These are phyloP conservation scores for Amia ocellicauda DNA, from an alignment of 2,113 vertebrate species.

Conservation along the genomic window DNA sequence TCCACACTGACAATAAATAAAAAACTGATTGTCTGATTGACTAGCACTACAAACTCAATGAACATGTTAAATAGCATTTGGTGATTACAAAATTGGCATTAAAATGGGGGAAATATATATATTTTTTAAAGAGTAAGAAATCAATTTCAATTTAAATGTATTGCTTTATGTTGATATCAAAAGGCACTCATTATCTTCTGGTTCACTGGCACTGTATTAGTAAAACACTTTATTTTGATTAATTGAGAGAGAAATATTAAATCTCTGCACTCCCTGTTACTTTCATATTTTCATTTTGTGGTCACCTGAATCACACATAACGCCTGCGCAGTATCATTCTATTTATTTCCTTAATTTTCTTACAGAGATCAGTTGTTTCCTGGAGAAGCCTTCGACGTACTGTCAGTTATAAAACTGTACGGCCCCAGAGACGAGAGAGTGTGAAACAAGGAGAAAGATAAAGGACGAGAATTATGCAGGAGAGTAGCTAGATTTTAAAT, in stretches of 20 bases:
- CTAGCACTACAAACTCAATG: too few species aligned
- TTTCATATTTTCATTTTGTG: neutral
- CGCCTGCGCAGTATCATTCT: neutral
- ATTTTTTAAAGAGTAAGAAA: too few species aligned
- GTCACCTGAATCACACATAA: neutral
- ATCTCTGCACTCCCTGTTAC: neutral
- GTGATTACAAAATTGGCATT: too few species aligned
- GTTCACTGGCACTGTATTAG: neutral
- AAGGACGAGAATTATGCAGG: slow-evolving; percentile 59
- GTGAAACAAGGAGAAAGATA: slow-evolving; percentile 33
- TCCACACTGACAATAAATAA: too few species aligned
- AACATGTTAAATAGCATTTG: too few species aligned
- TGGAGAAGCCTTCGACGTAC: slow-evolving; percentile 8
- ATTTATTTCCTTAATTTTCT: slow-evolving; percentile 11
- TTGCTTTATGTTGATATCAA: too few species aligned
- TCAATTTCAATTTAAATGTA: too few species aligned
- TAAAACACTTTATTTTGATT: slow-evolving; percentile 10
- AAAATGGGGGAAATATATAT: too few species aligned
- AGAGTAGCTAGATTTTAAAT: slow-evolving; percentile 38
- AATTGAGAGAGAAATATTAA: neutral
- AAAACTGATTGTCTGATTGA: too few species aligned
- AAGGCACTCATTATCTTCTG: neutral
- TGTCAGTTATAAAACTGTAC: slow-evolving; percentile 20
- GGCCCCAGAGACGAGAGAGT: slow-evolving; percentile 24
- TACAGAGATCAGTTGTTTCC: slow-evolving; percentile 16